Percentiles rank a stretch among this genome's conserved stretches.
Conservation (phyloP, 2,888 invertebrate genomes). For the Patella pellucida region DNA sequence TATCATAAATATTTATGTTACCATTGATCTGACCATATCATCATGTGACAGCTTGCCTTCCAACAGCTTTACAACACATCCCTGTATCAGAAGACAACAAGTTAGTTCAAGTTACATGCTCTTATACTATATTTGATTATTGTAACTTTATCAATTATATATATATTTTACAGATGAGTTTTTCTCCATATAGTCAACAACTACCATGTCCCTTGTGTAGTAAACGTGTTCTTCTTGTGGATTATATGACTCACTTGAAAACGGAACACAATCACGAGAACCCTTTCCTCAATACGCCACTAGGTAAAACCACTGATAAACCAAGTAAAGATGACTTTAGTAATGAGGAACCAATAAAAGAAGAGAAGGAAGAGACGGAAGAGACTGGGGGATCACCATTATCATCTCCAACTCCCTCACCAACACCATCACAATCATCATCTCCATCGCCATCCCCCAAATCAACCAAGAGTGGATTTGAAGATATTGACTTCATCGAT, state of each 20-base stretch:
- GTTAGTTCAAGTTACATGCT: too few relatives aligned
- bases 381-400: not conserved
- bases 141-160: too few relatives aligned
- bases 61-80: too few relatives aligned
- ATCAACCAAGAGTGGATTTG: conserved; percentile 54
- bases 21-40: too few relatives aligned
- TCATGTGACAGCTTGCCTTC: too few relatives aligned
- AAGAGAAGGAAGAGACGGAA: not conserved
- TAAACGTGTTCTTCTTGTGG: not conserved
- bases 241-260: conserved; percentile 1
- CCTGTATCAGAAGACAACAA: too few relatives aligned
- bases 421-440: conserved; percentile 29
- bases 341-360: not conserved
- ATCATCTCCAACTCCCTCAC: not conserved
- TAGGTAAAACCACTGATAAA: not conserved
- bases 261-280: not conserved
- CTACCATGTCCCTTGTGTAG: conserved; percentile 5
- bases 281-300: not conserved
- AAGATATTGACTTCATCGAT: conserved; percentile 81
- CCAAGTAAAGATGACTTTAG: not conserved
- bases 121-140: too few relatives aligned
- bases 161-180: not conserved
- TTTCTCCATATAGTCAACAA: not conserved
- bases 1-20: too few relatives aligned
- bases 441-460: conserved; percentile 11